Conservation (phyloP, 1,140 invertebrate genomes). For the Asobara japonica region DNA sequence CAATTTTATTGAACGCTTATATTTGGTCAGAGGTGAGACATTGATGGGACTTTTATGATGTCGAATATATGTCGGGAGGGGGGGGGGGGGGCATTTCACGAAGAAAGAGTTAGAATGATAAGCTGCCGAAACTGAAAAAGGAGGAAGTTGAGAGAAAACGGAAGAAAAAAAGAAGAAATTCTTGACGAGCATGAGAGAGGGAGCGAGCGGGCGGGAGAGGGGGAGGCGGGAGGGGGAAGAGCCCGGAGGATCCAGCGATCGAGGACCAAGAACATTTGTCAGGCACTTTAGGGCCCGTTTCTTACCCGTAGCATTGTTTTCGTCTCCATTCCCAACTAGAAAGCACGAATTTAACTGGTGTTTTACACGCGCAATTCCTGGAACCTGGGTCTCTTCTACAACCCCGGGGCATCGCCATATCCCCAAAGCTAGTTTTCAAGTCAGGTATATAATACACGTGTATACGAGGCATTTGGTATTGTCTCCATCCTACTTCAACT, state of each 20-base stretch:
- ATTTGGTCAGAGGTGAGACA: background rate
- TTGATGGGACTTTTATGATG: conserved; percentile 26
- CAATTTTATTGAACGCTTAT: background rate
- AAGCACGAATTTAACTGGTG: conserved; percentile 45
- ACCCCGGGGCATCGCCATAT: conserved; percentile 28
- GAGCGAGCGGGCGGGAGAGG: background rate
- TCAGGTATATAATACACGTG: conserved; percentile 37
- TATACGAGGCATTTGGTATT: conserved; percentile 17
- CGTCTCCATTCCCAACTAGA: conserved; percentile 44
- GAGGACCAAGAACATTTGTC: conserved; percentile 44
- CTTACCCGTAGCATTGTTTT: conserved; percentile 40
- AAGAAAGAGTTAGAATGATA: conserved; percentile 17
- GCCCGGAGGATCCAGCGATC: conserved; percentile 33
- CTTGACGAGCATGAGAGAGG: background rate
- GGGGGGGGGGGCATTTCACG: no score
- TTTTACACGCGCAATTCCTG: conserved; percentile 46
- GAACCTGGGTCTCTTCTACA: conserved; percentile 37
- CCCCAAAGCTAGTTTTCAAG: conserved; percentile 36
- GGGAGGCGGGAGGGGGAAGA: background rate
- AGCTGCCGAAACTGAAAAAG: conserved; percentile 26
- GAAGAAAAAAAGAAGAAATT: background rate
- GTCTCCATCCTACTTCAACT: background rate
- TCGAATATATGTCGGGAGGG: conserved; percentile 18
- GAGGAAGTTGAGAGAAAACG: background rate
- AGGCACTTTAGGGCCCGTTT: conserved; percentile 42